A percentile compares a stretch with the other conserved stretches of the same genome.
Conservation (phyloP, 2,888 invertebrate genomes). For the Argyresthia albistria region DNA sequence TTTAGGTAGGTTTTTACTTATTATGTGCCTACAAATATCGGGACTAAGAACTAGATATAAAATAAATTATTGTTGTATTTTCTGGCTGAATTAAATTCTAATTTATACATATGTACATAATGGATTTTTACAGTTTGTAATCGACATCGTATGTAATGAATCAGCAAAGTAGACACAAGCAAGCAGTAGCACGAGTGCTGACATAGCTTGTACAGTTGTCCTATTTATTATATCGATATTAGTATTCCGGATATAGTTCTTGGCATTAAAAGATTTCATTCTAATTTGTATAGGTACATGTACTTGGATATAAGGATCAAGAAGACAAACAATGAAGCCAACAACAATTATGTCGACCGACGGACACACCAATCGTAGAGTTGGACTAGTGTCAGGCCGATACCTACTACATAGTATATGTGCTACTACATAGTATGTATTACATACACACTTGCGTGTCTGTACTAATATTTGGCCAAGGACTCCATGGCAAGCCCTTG, state of each 20-base stretch:
- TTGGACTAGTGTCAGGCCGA: constrained; percentile 31
- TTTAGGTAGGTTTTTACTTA: neutral
- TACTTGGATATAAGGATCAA: neutral
- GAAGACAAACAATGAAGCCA: neutral
- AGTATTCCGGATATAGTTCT: too few relatives aligned
- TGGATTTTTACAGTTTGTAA: neutral
- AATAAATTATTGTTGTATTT: constrained; percentile 3
- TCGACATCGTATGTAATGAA: neutral
- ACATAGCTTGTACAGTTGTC: too few relatives aligned
- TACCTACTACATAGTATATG: too few relatives aligned
- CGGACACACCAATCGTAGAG: constrained; percentile 26
- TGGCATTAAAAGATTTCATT: too few relatives aligned
- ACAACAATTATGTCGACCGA: constrained; percentile 1
- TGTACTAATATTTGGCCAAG: too few relatives aligned
- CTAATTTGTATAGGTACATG: neutral
- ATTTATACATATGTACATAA: neutral
- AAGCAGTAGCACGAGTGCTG: too few relatives aligned
- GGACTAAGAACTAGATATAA: constrained; percentile 3
- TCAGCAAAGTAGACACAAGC: neutral
- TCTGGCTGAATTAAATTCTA: constrained; percentile 2
- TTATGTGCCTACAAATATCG: neutral
- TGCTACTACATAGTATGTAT: too few relatives aligned
- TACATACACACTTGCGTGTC: too few relatives aligned
- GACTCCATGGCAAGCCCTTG: too few relatives aligned
- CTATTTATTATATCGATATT: neutral